Evolutionary conservation across 2,888 invertebrate species (phyloP).

Genomic region (Epiblema foenella): DNA sequence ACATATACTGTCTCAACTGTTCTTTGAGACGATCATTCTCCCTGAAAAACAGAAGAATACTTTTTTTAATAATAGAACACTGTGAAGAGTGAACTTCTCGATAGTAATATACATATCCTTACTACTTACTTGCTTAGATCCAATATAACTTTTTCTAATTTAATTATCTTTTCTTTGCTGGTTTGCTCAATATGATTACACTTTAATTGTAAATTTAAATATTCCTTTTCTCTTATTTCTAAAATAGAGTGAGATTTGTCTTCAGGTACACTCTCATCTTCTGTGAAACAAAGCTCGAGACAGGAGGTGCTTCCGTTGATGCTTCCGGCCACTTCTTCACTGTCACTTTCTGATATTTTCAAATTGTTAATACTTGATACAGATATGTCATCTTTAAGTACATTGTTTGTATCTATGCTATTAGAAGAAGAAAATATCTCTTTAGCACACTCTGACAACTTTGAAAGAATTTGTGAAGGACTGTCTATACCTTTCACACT

Average conservation of each 20-base stretch:
- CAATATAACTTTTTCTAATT: slow-evolving; percentile 83
- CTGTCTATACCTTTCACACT: slow-evolving; percentile 77
- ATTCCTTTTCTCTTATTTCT: slow-evolving; percentile 78
- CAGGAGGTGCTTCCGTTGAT: slow-evolving; percentile 80
- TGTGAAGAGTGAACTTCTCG: background rate
- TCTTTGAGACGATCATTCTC: slow-evolving; percentile 94
- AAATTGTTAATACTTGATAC: slow-evolving; percentile 77
- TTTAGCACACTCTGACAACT: slow-evolving; percentile 80
- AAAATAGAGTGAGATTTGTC: slow-evolving; percentile 67
- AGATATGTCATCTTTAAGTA: slow-evolving; percentile 71
- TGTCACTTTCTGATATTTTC: slow-evolving; percentile 80
- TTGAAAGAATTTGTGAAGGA: slow-evolving; percentile 77
- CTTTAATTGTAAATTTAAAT: slow-evolving; percentile 82
- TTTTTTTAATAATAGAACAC: background rate
- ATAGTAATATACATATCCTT: slow-evolving; percentile 7
- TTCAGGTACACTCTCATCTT: slow-evolving; percentile 74
- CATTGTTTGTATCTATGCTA: slow-evolving; percentile 73
- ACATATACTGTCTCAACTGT: slow-evolving; percentile 93
- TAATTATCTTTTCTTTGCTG: slow-evolving; percentile 77
- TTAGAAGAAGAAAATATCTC: slow-evolving; percentile 80
- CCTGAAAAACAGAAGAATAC: slow-evolving; percentile 70
- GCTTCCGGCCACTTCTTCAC: slow-evolving; percentile 78
- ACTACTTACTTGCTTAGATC: slow-evolving; percentile 86
- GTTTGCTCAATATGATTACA: slow-evolving; percentile 75
- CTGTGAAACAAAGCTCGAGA: slow-evolving; percentile 79